Base-by-base conservation (phyloP, 2,797 vertebrate genomes). In the Cuniculus paca region DNA sequence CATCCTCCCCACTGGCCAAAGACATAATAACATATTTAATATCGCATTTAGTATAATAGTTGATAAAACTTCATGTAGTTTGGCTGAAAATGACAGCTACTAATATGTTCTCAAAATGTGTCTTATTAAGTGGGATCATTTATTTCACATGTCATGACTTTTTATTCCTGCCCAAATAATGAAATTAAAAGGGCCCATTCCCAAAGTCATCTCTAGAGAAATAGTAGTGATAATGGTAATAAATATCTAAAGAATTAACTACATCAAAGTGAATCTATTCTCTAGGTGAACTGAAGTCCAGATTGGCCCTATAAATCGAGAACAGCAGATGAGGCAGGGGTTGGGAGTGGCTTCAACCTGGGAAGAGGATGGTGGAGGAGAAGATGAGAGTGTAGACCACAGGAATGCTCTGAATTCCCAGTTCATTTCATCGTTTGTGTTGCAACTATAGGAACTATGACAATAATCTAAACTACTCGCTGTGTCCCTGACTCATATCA, bases 71-170 rank as follows among this genome's bases (percentile, higher is more conserved):
- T 87, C 58, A n/a, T 85, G 14, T 8, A 50, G 2, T 72, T 89
- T 89, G 45, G 75, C 28, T 89, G 86, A 81, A 90, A 74, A 60
- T 77, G 84, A 58, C 12, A 78, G 26, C 36, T 14, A 82, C 45
- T 81, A 94, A 22, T 61, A 52, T 31, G 45, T 31, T 89, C 52
- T 92, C 26, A 91, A 86, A 95, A 75, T 70, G 70, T 63, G 86
- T 77, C 12, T 34, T 94, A 52, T 90, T 92, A 9, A 54, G 1
- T 72, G 7, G 54, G 17, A 50, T 61, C 45, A 48, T 65, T 86
- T 92, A 28, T 78, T 95, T 82, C 72, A 74, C 12, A 72, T 54
- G 8, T 24, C 8, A 60, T 70, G 12, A 60, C 8, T 22, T 58
- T 34, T 26, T 78, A 31, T 61, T 60, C 48, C 24, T 85, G 72